Evolutionary conservation across 2,888 invertebrate genomes (phyloP).

Genomic region (Theodoxus fluviatilis): DNA sequence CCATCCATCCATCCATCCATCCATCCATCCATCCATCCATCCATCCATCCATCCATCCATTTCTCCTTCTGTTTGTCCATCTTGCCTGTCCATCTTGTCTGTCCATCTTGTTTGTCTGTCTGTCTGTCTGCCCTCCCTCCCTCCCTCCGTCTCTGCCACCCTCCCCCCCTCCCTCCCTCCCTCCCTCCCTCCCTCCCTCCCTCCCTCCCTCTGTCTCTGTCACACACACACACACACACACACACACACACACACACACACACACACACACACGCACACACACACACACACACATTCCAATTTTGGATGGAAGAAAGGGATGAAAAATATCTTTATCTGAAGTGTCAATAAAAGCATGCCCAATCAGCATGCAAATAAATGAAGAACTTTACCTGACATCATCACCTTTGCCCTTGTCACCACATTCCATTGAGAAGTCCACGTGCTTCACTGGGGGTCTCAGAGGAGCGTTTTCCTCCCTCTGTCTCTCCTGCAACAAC

Average conservation of each 20-base stretch:
- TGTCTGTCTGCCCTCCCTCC: too few species aligned
- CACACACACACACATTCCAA: background rate
- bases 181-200: background rate
- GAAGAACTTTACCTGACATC: slow-evolving; percentile 22
- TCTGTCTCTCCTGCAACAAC: background rate
- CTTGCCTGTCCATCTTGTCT: too few species aligned
- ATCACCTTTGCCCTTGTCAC: slow-evolving; percentile 15
- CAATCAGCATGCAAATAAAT: too few species aligned
- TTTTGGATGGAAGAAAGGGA: too few species aligned
- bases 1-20: too few species aligned
- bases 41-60: slow-evolving; percentile 7
- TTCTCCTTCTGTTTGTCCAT: too few species aligned
- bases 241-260: slow-evolving; percentile 14
- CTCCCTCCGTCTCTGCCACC: too few species aligned
- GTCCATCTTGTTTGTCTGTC: too few species aligned
- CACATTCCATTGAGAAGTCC: slow-evolving; percentile 22
- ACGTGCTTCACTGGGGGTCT: slow-evolving; percentile 26
- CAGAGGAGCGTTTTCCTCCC: slow-evolving; percentile 6
- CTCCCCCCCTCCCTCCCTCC: too few species aligned
- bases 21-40: background rate
- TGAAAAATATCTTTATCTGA: too few species aligned
- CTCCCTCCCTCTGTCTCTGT: slow-evolving; percentile 3
- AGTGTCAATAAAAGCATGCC: too few species aligned
- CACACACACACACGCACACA: background rate
- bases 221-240: slow-evolving; percentile 19